A percentile compares a stretch with the other conserved stretches of the same genome.
Evolutionary conservation across 2,888 invertebrate genomes (phyloP).

Genomic region (Ochropleura plecta): DNA sequence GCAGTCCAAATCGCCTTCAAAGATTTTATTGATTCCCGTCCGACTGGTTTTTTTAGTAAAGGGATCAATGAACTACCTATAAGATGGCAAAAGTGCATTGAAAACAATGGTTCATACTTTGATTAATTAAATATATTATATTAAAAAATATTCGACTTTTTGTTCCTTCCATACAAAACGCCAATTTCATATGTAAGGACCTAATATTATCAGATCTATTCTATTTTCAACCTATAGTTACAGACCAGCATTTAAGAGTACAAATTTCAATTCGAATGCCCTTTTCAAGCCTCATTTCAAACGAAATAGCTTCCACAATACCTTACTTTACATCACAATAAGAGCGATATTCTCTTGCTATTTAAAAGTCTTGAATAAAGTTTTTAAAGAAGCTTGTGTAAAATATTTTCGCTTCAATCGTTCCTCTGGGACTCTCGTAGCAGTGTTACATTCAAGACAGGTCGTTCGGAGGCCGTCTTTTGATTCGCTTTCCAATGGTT

Average conservation of each 20-base stretch:
- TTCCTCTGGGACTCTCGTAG: slow-evolving; percentile 38
- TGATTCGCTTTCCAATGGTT: slow-evolving; percentile 50
- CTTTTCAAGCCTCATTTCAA: slow-evolving; percentile 12
- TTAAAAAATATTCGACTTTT: too few relatives aligned
- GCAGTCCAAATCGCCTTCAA: too few relatives aligned
- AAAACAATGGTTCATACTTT: too few relatives aligned
- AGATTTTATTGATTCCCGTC: too few relatives aligned
- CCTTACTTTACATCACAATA: slow-evolving; percentile 37
- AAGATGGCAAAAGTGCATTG: too few relatives aligned
- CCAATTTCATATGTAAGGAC: too few relatives aligned
- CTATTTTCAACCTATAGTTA: neutral
- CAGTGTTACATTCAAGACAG: slow-evolving; percentile 36
- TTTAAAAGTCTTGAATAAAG: slow-evolving; percentile 23
- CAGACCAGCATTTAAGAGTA: neutral
- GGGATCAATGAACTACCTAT: too few relatives aligned
- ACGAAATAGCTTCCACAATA: slow-evolving; percentile 17
- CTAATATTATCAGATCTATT: slow-evolving; percentile 10
- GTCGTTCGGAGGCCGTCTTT: slow-evolving; percentile 37
- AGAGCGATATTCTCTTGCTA: slow-evolving; percentile 29
- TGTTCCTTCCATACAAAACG: too few relatives aligned
- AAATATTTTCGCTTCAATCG: slow-evolving; percentile 48
- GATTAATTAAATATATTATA: too few relatives aligned
- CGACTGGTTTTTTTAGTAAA: too few relatives aligned
- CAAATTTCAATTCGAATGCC: slow-evolving; percentile 10
- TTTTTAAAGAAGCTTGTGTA: slow-evolving; percentile 34